Evolutionary conservation across 2,888 invertebrate genomes (phyloP), one percentile per base, ranked within the genome.

Genomic region (Spilosoma lubricipeda): DNA sequence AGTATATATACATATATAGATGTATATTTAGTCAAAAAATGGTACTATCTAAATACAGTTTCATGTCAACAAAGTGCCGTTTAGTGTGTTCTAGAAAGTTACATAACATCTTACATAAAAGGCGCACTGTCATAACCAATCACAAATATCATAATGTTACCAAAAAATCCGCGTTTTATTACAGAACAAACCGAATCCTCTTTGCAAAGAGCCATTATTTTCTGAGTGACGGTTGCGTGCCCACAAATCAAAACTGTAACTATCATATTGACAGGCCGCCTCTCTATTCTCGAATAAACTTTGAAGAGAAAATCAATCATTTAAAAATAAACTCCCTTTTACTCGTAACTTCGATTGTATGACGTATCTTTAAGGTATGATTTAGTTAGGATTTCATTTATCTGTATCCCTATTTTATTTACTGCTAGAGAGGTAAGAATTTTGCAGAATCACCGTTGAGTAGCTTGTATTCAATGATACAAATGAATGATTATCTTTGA

Each of bases 231-330:
- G 72, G 76, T 70, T 39, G 52, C 88, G 86, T 86, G 86, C 33
- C 75, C 71, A 80, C 83, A 81, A 87, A 83, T 84, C 83, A 81
- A 76, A 81, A 73, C 69, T 73, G n/a, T 69, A 75, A 77, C 66
- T 33, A 56, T 73, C 66, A 45, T 39, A 64, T 72, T 39, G 82
- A 82, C 84, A 83, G 80, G 76, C 74, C 30, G 42, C 70, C 76
- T 72, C 80, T 83, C 76, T 76, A 82, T 85, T 80, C 63, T 66
- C 48, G 36, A 42, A 67, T 66, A 59, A 72, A 63, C 42, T 69
- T 72, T 15, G 27, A 59, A 33, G 39, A 65, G 20, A 64, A 70
- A 42, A 73, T 67, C 67, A 64, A 72, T 72, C 30, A 66, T 75
- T 70, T 64, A 72, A 66, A 67, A 63, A 75, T 70, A 70, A 72